Evolutionary conservation across 92 coral and sea anemone genomes (phyloP), one percentile per base, ranked within the genome.

Genomic region (Umimayanthus kanabou): DNA sequence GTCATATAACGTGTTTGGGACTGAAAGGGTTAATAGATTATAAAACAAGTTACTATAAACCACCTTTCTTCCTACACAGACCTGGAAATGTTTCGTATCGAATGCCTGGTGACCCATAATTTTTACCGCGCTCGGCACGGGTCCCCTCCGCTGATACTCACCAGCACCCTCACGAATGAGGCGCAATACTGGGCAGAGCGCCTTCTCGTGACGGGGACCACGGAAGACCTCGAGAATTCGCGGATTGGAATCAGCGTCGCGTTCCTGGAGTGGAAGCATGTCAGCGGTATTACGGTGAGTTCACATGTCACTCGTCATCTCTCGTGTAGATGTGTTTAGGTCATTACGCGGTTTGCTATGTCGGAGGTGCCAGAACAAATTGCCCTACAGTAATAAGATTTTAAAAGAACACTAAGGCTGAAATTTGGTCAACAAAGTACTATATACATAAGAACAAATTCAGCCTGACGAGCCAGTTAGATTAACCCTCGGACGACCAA

Each of bases 161-260:
- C 93, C 80, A 90, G 92, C 75, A 81, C 90, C 73, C 96, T 97
- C 5, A 95, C 93, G 58, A 98, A 95, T 81, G 97, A 96, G 82
- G 99, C 99, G 58, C 99, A 97, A 81, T 92, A 97, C 88, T 97
- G 99, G 99, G 99, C 99, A 40, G 99, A 97, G 91, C 95, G 98
- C 69, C 94, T 94, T 67, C 94, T 94, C 55, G 98, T 94, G 47
- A 94, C 98, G 28, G 95, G 98, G 72, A 91, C 98, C 66, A 88
- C 87, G 11, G 98, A 93, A 84, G 96, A 94, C 84, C 91, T 93
- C 47, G 96, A 93, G 73, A 94, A 91, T 86, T 94, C 98, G 3
- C 87, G 93, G 7, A 94, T 94, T 61, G 98, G 98, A 23, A 89
- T 94, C 67, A 93, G 93, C 79, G 94, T 94, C n/a, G 95, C 95